Conservation (phyloP, 2,888 invertebrate species). For the Nowickia ferox region DNA sequence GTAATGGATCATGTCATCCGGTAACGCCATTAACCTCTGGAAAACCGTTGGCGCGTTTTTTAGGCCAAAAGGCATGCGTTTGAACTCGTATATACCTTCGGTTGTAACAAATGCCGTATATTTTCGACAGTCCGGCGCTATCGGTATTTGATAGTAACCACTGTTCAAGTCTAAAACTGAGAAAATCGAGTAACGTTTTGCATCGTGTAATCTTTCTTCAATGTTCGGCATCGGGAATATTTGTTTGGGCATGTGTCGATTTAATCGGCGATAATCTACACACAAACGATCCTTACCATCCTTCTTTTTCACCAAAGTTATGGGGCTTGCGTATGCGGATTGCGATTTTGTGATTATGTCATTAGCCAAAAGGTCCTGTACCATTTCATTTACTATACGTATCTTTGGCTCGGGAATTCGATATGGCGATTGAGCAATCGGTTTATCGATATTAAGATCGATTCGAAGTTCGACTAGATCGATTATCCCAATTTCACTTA, state of each 20-base stretch:
- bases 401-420: conserved; percentile 60
- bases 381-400: conserved; percentile 1
- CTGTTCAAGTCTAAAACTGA: too few relatives aligned
- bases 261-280: too few relatives aligned
- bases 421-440: conserved; percentile 55
- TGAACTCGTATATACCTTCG: conserved; percentile 48
- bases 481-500: conserved; percentile 56
- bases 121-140: conserved; percentile 29
- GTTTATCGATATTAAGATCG: conserved; percentile 28
- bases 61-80: conserved; percentile 32
- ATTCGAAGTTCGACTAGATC: conserved; percentile 54
- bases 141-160: neutral
- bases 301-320: conserved; percentile 20
- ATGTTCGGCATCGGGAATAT: too few relatives aligned
- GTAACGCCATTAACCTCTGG: conserved; percentile 44
- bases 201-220: too few relatives aligned
- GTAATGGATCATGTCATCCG: conserved; percentile 55
- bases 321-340: conserved; percentile 50
- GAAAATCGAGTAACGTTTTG: too few relatives aligned
- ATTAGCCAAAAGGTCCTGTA: neutral
- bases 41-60: conserved; percentile 29
- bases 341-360: conserved; percentile 32
- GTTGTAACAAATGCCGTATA: conserved; percentile 55
- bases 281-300: conserved; percentile 5
- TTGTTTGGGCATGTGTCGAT: too few relatives aligned